A percentile compares a stretch with the other conserved stretches of the same genome.
These are phyloP conservation scores for Agrenia bidenticulata DNA, from an alignment of 2,888 invertebrate genomes.

Conservation along the genomic window DNA sequence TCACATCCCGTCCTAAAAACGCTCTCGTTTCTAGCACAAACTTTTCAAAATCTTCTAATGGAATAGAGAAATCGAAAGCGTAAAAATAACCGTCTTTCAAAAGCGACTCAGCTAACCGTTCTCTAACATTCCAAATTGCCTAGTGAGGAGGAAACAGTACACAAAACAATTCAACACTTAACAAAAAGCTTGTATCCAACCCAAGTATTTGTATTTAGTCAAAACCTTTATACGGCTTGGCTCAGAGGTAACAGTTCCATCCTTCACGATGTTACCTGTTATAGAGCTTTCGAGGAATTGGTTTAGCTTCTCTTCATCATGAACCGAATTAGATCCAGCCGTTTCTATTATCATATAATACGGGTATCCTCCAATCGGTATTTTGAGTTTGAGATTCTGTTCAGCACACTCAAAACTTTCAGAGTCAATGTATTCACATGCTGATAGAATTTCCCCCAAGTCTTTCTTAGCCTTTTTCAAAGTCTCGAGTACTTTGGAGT, in stretches of 20 bases:
- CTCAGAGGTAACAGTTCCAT: conserved; percentile 84
- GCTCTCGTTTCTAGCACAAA: conserved; percentile 73
- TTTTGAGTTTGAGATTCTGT: conserved; percentile 63
- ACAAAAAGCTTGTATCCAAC: too few species aligned
- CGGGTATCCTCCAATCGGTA: conserved; percentile 60
- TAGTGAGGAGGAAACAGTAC: too few species aligned
- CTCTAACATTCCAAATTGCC: conserved; percentile 83
- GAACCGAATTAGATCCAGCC: conserved; percentile 77
- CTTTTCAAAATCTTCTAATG: conserved; percentile 77
- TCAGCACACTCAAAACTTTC: conserved; percentile 68
- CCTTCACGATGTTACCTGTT: conserved; percentile 66
- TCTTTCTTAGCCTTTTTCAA: conserved; percentile 71
- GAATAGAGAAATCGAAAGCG: conserved; percentile 93
- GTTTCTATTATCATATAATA: conserved; percentile 87
- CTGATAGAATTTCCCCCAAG: conserved; percentile 87
- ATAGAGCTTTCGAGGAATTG: conserved; percentile 74
- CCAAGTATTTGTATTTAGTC: too few species aligned
- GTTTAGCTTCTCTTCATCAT: conserved; percentile 85
- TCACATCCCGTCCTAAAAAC: conserved; percentile 63
- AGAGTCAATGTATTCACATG: conserved; percentile 91
- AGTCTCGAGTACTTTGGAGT: conserved; percentile 74
- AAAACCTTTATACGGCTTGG: conserved; percentile 57
- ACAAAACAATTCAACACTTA: too few species aligned
- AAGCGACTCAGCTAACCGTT: conserved; percentile 76
- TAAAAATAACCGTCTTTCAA: conserved; percentile 81